phyloP scores from a whole-genome alignment of 1,140 invertebrate species.

The Pseudoatta argentina region DNA sequence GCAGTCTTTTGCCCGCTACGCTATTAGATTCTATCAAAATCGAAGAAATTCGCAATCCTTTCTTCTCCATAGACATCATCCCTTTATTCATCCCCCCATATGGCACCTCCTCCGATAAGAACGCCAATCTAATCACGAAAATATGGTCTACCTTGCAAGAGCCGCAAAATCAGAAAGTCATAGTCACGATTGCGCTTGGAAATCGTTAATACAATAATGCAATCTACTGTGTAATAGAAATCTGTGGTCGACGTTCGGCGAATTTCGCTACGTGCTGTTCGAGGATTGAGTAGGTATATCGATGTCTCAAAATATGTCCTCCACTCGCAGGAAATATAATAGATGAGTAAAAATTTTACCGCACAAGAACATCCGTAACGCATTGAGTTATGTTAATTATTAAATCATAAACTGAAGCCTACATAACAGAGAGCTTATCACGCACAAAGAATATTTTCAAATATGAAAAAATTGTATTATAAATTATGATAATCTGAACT shows the following conservation, averaged over 20 bases:
- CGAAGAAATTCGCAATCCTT: not conserved
- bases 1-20: slow-evolving; percentile 13
- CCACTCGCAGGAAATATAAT: not conserved
- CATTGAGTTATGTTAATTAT: no score
- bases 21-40: slow-evolving; percentile 57
- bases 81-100: not conserved
- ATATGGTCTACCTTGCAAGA: not conserved
- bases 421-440: no score
- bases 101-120: not conserved
- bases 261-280: not conserved
- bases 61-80: not conserved
- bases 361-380: no score
- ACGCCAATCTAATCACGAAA: not conserved
- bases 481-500: no score
- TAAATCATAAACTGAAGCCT: no score
- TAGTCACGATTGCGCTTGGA: slow-evolving; percentile 37
- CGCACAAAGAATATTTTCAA: no score
- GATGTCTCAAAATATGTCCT: not conserved
- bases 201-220: slow-evolving; percentile 47
- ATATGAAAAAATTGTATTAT: no score
- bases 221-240: slow-evolving; percentile 49
- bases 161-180: slow-evolving; percentile 38
- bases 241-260: not conserved
- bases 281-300: not conserved
- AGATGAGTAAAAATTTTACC: not conserved